A percentile compares a stretch with the other conserved stretches of the same genome.
phyloP scores from a whole-genome alignment of 2,113 vertebrate species.

The Nibea coibor region DNA sequence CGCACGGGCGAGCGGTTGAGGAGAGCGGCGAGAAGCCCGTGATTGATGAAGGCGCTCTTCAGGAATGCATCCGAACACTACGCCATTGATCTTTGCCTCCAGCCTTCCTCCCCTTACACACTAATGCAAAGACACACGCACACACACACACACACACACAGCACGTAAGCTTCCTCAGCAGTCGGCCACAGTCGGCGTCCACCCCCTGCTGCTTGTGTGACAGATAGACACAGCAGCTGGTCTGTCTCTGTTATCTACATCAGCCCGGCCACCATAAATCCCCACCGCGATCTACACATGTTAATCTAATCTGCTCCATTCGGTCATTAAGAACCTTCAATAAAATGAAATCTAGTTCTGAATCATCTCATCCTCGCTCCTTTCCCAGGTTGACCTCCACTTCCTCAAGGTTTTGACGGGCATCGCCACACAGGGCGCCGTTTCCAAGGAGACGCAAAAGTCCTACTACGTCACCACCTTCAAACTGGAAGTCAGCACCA shows the following conservation, averaged over 20 bases:
- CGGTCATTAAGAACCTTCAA: background rate
- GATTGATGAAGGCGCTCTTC: conserved; percentile 81
- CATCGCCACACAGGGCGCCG: conserved; percentile 94
- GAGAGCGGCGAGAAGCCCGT: conserved; percentile 43
- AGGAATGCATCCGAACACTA: conserved; percentile 75
- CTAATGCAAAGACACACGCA: conserved; percentile 21
- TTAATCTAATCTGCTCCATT: background rate
- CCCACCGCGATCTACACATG: background rate
- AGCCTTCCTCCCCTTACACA: conserved; percentile 48
- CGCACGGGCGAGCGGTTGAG: background rate
- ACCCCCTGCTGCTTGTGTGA: conserved; percentile 63
- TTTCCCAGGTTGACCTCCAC: conserved; percentile 93
- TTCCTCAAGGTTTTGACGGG: conserved; percentile 95
- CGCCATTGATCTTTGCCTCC: conserved; percentile 80
- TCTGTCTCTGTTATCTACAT: conserved; percentile 52
- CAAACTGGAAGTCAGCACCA: conserved; percentile 98
- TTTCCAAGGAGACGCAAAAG: conserved; percentile 94
- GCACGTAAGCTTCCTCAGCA: conserved; percentile 49
- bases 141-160: conserved; percentile 27
- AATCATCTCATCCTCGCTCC: background rate
- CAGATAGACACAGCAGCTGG: conserved; percentile 53
- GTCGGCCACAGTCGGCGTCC: conserved; percentile 46
- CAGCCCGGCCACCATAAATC: conserved; percentile 24
- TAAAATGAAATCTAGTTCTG: background rate
- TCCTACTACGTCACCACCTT: conserved; percentile 95